A percentile compares a stretch with the other conserved stretches of the same genome.
Evolutionary conservation across 2,113 vertebrate species (phyloP).

Genomic region (Bubo scandiacus): DNA sequence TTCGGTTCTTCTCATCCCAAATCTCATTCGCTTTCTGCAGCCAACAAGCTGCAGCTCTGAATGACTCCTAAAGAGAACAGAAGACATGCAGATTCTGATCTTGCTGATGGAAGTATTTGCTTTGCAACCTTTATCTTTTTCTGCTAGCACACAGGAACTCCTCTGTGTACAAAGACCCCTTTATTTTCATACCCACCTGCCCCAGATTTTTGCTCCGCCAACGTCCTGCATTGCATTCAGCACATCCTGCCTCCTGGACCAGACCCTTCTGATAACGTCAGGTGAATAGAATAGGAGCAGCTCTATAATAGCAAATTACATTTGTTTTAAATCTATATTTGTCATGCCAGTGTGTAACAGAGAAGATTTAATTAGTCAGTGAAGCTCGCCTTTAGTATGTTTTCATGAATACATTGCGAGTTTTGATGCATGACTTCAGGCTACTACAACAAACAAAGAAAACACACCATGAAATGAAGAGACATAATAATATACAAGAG

Average conservation of each 20-base stretch:
- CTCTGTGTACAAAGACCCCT: not conserved
- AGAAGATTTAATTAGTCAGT: conserved; percentile 56
- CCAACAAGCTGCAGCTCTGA: conserved; percentile 23
- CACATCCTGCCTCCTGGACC: not conserved
- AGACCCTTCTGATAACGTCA: conserved; percentile 12
- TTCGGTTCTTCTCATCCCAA: conserved; percentile 51
- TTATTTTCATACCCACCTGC: not conserved
- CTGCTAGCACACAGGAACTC: not conserved
- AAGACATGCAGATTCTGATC: conserved; percentile 18
- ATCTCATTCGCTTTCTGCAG: conserved; percentile 47
- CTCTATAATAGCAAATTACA: not conserved
- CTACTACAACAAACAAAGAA: conserved; percentile 60
- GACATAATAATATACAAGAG: conserved; percentile 43
- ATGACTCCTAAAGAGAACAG: conserved; percentile 31
- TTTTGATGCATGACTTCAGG: conserved; percentile 59
- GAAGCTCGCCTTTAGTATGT: conserved; percentile 38
- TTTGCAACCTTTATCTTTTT: not conserved
- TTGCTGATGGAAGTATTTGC: not conserved
- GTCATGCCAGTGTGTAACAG: conserved; percentile 23
- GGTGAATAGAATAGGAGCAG: not conserved
- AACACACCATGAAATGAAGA: conserved; percentile 58
- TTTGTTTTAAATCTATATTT: conserved; percentile 50
- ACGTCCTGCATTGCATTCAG: not conserved
- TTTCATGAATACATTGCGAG: conserved; percentile 30
- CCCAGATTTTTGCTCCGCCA: not conserved